Base-by-base conservation (phyloP, 2,113 vertebrate genomes). In the Picathartes gymnocephalus region DNA sequence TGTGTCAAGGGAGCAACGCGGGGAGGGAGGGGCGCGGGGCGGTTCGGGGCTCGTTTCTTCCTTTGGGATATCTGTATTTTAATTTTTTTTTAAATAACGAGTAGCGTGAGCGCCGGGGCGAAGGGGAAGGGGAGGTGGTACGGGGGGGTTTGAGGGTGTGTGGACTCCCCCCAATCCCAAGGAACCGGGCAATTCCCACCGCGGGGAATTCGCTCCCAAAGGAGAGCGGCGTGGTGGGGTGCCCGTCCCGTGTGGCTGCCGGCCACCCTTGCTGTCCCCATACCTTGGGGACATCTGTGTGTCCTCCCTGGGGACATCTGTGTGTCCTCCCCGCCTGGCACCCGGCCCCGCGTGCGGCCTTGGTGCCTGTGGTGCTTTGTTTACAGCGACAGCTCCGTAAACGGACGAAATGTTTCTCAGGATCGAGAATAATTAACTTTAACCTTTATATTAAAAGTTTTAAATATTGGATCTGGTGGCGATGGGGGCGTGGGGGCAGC, bases 1-100 rank as follows among this genome's bases (percentile, higher is more conserved):
- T 98, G 98, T 98, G 98, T 98, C 98, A 98, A 98, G 98, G 98
- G 97, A 98, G 96, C 97, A 98, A 97, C 5, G 81, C 12, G 82
- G 91, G 91, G 90, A 73, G 76, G 95, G 82, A 50, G 61, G 92
- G 88, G 72, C n/a, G 39, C 39, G 35, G 92, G 92, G 66, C 4
- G 18, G 86, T 80, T 35, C 0, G 4, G 74, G 91, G 66, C 5
- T 31, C 35, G 21, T 61, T 94, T 94, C 39, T 96, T 95, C 94
- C 81, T 64, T 57, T 57, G 95, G 89, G 86, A 95, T 96, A 85
- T 96, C 60, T 50, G 87, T 84, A 84, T 96, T 97, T 97, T 94
- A 97, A 93, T 96, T 92, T 96, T 97, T 97, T 98, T 97, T 97
- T 96, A 97, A 97, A n/a, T 95, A 95, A 91, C 25, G 91, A 95